Base-by-base conservation (phyloP, 2,888 invertebrate species). In the Aphrophora alni region DNA sequence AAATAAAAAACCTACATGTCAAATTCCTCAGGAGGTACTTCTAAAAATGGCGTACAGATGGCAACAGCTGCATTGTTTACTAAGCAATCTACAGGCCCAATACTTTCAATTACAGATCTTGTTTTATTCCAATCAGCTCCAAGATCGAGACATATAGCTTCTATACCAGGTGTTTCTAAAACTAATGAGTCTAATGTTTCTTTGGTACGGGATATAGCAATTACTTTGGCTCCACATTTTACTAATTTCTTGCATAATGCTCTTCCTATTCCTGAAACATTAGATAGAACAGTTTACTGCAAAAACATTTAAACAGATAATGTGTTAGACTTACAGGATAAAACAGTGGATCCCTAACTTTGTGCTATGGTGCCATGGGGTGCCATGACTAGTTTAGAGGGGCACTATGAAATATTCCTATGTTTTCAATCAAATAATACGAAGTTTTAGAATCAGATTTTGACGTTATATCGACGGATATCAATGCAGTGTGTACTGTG, bases 11-110 rank as follows among this genome's bases (percentile, higher is more conserved):
- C 89, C 89, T 90, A 94, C 94, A 89, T 90, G 87, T 97, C 95
- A 86, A 95, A 91, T 83, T 92, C 92, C 78, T 93, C 90, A 80
- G 93, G 91, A 1, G 91, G 91, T 38, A 93, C 89, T 70, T 94
- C 91, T 0, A 93, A 88, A 85, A 98, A 94, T 0, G 95, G 92
- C 84, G 92, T 92, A 38, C 95, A 90, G 59, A 90, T 87, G 3
- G 94, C 93, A 27, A 94, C 88, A 0, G 93, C 98, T 0, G 98
- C 98, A 90, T 97, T 98, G 86, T 98, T 98, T 0, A 98, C 97
- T 28, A 98, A 88, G 7, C 95, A 91, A 88, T 98, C 95, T 84
- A 97, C 91, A 81, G 90, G 89, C 0, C 92, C 92, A 27, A 94
- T 90, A 59, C 92, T 89, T 84, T 90, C 89, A 77, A 88, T 83